Percentiles rank a stretch among this genome's conserved stretches.
These are phyloP conservation scores for Gymnoscelis rufifasciata DNA, from an alignment of 2,888 invertebrate genomes.

Conservation along the genomic window DNA sequence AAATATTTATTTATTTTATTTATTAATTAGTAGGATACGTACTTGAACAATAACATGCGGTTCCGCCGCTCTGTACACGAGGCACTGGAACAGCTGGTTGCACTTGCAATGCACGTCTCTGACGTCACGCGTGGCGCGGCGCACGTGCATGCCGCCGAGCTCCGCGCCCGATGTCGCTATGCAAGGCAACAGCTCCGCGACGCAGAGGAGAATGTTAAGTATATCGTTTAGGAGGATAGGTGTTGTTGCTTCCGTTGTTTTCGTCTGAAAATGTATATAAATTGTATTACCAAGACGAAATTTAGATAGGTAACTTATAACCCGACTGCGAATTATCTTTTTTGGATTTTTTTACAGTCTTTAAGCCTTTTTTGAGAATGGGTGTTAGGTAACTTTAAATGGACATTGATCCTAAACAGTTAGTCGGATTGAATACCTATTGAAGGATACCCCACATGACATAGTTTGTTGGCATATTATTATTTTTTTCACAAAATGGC, in stretches of 20 bases:
- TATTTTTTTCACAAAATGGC: too few relatives aligned
- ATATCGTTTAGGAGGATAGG: constrained; percentile 83
- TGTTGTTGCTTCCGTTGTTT: constrained; percentile 78
- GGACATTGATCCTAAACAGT: too few relatives aligned
- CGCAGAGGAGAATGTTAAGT: constrained; percentile 86
- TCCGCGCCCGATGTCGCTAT: constrained; percentile 82
- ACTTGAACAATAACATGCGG: constrained; percentile 88
- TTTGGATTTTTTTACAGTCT: too few relatives aligned
- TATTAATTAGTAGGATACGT: constrained; percentile 3
- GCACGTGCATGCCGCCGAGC: constrained; percentile 79
- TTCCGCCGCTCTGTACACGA: constrained; percentile 86
- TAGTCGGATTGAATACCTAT: too few relatives aligned
- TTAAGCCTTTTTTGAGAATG: too few relatives aligned
- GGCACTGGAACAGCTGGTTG: constrained; percentile 85
- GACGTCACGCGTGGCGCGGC: constrained; percentile 83
- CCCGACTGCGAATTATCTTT: too few relatives aligned
- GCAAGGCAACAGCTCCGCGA: constrained; percentile 84
- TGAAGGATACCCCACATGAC: too few relatives aligned
- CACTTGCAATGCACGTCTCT: constrained; percentile 91
- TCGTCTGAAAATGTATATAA: constrained; percentile 80
- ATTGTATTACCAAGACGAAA: too few relatives aligned
- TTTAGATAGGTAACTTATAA: too few relatives aligned
- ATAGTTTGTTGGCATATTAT: too few relatives aligned
- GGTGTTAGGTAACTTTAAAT: too few relatives aligned
- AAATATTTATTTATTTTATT: too few relatives aligned